Evolutionary conservation across 2,888 invertebrate species (phyloP), one percentile per base, ranked within the genome.

Genomic region (Troilus luridus): DNA sequence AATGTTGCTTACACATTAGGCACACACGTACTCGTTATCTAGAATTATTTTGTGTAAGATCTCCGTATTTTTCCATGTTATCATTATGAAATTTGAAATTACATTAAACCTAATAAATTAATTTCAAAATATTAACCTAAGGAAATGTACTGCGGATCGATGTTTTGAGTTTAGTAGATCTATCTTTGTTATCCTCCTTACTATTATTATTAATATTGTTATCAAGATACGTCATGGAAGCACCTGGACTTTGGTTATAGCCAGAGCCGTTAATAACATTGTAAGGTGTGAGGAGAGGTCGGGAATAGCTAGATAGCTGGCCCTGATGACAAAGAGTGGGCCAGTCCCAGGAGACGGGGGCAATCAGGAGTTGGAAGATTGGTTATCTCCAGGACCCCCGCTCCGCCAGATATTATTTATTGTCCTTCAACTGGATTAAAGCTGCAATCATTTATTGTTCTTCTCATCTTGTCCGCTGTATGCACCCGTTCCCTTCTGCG

Each of bases 281-380:
- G 41, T 77, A 77, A 77, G 72, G 72, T 27, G 72, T 77, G 72
- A 77, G 72, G 41, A 77, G 72, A 77, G 72, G 72, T 72, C 72
- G 72, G 81, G 56, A 56, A 54, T 56, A 81, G 81, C 81, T 27
- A 56, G 56, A 41, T 41, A 41, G 41, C 41, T 41, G 41, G 41
- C 41, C 56, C 56, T 85, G 60, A 89, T 89, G 89, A 89, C 89
- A 89, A 89, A 89, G 89, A 89, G 89, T 88, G 88, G 60, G 27
- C 60, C 41, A 27, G 41, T 89, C 89, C 64, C 89, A 8, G 24
- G 89, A 54, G 89, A 89, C 41, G 21, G 8, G 64, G 89, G 89
- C 89, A 89, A 89, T 89, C 89, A 89, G 64, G 62, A 89, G 89
- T 64, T 64, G 27, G 62, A 64, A 89, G 89, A 89, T 89, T 89